Evolutionary conservation across 2,888 invertebrate species (phyloP), one percentile per base, ranked within the genome.

Genomic region (Folsomia candida): DNA sequence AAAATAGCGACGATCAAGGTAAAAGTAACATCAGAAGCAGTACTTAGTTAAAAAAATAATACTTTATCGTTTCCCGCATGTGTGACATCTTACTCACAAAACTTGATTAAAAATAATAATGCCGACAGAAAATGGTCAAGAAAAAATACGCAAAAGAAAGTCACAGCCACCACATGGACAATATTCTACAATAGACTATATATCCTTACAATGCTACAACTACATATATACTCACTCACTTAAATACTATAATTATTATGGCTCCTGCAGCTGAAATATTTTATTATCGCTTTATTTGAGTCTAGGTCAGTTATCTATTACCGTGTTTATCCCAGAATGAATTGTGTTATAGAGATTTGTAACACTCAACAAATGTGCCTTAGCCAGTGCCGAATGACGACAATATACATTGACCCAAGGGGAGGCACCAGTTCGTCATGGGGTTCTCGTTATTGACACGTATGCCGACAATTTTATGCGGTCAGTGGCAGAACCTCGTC

Each of bases 331-430:
- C n/a, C n/a, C n/a, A 37, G 4, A 37, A 37, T 37, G 14, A 37
- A 14, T 37, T 37, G 4, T 37, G 37, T 37, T 37, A 37, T n/a
- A n/a, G n/a, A n/a, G 14, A 37, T 37, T 37, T 37, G 37, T 54
- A 54, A 54, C 26, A 65, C 26, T 68, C 14, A 63, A 73, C 69
- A 51, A 58, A 71, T 71, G 74, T 74, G 74, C 74, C 74, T 74
- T 74, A 70, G 67, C 62, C 71, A 74, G 74, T 74, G 74, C 74
- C 74, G 71, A 71, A 68, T 73, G 71, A 71, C 71, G 74, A 72
- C 72, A 67, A 74, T 71, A 74, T 22, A 54, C 22, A 37, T 54
- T 54, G 54, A 54, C 54, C 6, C 6, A 62, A 57, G 47, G 51
- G 64, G 24, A 59, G 14, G n/a, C 54, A 54, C 4, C 14, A 37